phyloP scores from a whole-genome alignment of 2,797 vertebrate genomes.

The Chiloscyllium punctatum region DNA sequence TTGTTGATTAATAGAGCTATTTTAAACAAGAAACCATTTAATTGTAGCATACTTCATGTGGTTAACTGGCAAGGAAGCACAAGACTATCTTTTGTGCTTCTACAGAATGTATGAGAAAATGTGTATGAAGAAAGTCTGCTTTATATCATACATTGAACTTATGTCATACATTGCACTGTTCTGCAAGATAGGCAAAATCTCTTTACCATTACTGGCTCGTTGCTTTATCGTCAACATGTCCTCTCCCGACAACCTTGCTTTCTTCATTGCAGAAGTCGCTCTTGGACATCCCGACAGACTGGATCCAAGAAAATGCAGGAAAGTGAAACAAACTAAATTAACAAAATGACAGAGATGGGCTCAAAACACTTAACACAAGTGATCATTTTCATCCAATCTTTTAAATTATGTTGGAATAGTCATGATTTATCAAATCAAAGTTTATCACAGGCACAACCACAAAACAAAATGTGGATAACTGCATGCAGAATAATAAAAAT shows the following conservation, averaged over 20 bases:
- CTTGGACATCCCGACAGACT: constrained; percentile 96
- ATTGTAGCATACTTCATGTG: background rate
- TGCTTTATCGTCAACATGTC: constrained; percentile 98
- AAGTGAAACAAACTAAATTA: background rate
- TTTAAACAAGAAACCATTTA: background rate
- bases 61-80: background rate
- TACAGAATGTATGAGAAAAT: too few species aligned
- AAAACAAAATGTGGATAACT: background rate
- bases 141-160: background rate
- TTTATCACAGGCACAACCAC: background rate
- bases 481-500: background rate
- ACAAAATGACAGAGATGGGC: background rate
- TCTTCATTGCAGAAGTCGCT: constrained; percentile 97
- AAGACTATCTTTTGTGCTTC: background rate
- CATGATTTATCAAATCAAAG: background rate
- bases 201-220: constrained; percentile 81
- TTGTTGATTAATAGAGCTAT: background rate
- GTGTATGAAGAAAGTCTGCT: constrained; percentile 38
- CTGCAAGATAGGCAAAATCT: background rate
- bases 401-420: background rate
- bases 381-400: background rate
- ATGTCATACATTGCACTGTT: background rate
- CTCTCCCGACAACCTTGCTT: constrained; percentile 91
- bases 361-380: background rate
- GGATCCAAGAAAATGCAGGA: constrained; percentile 38